Percentiles rank a stretch among this genome's conserved stretches.
Conservation (phyloP, 2,797 vertebrate species). For the Fistularia tabacaria region DNA sequence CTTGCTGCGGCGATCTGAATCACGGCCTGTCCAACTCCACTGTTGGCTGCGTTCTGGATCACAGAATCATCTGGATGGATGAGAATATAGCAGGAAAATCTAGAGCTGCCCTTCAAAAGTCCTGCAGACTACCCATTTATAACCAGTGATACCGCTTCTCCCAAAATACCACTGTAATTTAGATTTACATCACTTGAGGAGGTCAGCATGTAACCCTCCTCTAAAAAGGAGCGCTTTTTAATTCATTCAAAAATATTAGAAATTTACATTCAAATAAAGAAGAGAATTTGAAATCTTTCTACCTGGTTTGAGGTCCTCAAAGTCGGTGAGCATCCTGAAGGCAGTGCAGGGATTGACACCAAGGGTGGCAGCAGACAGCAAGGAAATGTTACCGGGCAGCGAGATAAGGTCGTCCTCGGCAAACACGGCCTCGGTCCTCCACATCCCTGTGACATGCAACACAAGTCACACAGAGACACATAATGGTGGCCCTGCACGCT, state of each 20-base stretch:
- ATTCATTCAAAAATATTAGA: too few relatives aligned
- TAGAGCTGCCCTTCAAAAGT: too few relatives aligned
- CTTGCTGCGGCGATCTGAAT: conserved; percentile 91
- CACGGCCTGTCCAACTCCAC: conserved; percentile 92
- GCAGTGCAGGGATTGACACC: conserved; percentile 94
- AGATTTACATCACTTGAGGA: too few relatives aligned
- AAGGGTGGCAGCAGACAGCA: conserved; percentile 87
- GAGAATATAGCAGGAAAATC: too few relatives aligned
- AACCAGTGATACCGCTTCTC: too few relatives aligned
- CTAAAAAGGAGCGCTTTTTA: too few relatives aligned
- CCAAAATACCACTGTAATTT: too few relatives aligned
- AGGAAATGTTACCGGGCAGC: conserved; percentile 80
- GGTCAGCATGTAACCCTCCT: too few relatives aligned
- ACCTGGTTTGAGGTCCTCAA: conserved; percentile 86
- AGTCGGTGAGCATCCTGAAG: conserved; percentile 88
- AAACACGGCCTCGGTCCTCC: conserved; percentile 82
- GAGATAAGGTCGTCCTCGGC: conserved; percentile 72
- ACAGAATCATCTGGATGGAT: conserved; percentile 81
- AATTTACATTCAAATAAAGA: neutral
- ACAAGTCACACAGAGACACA: neutral
- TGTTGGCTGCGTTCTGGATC: conserved; percentile 97
- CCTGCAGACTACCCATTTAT: too few relatives aligned
- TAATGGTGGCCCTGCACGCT: neutral
- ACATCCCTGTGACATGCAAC: conserved; percentile 78
- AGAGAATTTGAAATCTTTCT: neutral